These are phyloP conservation scores for Calcarius lapponicus DNA, from an alignment of 2,797 vertebrate genomes.

Conservation along the genomic window DNA sequence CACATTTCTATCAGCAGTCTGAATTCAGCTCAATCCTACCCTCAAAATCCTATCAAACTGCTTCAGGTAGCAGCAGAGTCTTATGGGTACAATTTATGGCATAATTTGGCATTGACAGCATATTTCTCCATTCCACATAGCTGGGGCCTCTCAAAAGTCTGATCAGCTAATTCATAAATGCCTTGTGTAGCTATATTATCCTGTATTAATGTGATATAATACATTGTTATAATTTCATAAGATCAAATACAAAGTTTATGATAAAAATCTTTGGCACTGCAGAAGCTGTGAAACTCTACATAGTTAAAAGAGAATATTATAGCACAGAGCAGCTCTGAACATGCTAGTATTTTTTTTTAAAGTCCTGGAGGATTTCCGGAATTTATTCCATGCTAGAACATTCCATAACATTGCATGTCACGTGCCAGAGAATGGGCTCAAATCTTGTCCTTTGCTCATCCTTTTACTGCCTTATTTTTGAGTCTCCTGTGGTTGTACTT, in stretches of 20 bases:
- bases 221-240: neutral
- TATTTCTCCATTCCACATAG: neutral
- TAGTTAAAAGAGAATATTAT: neutral
- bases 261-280: neutral
- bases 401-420: neutral
- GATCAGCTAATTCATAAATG: neutral
- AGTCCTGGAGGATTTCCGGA: neutral
- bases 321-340: neutral
- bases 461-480: neutral
- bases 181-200: neutral
- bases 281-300: constrained; percentile 7
- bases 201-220: neutral
- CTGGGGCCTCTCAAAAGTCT: neutral
- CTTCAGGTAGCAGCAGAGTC: neutral
- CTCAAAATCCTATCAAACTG: neutral
- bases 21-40: neutral
- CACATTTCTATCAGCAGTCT: neutral
- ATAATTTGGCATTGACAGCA: neutral
- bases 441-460: neutral
- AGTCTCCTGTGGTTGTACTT: neutral
- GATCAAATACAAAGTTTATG: neutral
- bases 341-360: neutral
- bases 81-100: neutral
- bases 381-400: neutral
- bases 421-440: neutral